These are phyloP conservation scores for Pygmarrhopalites habei DNA, from an alignment of 1,140 invertebrate genomes.

Conservation along the genomic window DNA sequence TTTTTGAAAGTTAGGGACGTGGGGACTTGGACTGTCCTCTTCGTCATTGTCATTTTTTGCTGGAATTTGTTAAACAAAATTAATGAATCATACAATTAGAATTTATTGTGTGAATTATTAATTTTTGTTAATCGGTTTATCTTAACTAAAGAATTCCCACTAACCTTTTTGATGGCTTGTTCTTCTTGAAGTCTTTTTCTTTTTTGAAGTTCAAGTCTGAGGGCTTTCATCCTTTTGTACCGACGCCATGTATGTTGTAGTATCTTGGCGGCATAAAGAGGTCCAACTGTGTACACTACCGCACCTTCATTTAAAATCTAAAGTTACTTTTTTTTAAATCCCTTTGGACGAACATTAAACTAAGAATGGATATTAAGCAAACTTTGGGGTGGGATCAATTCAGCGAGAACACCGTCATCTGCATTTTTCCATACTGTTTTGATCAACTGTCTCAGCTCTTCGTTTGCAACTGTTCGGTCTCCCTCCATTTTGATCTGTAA, in stretches of 20 bases:
- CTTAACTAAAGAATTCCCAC: too few relatives aligned
- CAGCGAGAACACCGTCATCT: constrained; percentile 87
- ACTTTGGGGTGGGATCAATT: constrained; percentile 96
- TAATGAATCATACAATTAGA: too few relatives aligned
- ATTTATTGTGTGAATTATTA: too few relatives aligned
- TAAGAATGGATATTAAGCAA: neutral
- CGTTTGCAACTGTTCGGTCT: constrained; percentile 93
- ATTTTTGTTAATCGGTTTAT: too few relatives aligned
- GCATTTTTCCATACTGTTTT: constrained; percentile 99
- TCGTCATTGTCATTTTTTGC: too few relatives aligned
- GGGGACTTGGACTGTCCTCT: too few relatives aligned
- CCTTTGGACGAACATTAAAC: neutral
- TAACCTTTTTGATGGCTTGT: neutral
- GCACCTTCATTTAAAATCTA: constrained; percentile 58
- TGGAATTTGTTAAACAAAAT: too few relatives aligned
- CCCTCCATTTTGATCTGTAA: constrained; percentile 97
- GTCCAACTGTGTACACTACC: constrained; percentile 99
- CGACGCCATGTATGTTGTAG: constrained; percentile 99
- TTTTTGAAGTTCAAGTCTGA: neutral
- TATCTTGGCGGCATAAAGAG: constrained; percentile 99
- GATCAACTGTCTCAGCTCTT: constrained; percentile 88
- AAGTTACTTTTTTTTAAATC: neutral
- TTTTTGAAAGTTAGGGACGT: too few relatives aligned
- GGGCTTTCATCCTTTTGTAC: constrained; percentile 89
- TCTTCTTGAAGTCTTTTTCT: neutral